Conservation (phyloP, 2,888 invertebrate species). For the Lasioglossum malachurum region DNA sequence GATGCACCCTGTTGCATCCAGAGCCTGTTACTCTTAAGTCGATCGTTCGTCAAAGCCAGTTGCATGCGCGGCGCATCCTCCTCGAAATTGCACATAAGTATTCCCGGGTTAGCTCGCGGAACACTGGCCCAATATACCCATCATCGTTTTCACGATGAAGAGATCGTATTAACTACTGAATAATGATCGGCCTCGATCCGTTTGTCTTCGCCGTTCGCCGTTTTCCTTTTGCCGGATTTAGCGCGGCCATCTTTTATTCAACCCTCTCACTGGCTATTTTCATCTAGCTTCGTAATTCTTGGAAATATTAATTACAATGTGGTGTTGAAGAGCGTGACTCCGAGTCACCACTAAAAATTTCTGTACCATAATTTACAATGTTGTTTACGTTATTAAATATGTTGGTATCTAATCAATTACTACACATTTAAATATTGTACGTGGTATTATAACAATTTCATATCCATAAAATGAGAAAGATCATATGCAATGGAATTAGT, state of each 20-base stretch:
- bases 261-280: background rate
- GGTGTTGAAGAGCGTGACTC: too few relatives aligned
- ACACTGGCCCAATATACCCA: background rate
- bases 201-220: background rate
- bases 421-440: too few relatives aligned
- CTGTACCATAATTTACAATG: too few relatives aligned
- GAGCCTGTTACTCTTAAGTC: conserved; percentile 4
- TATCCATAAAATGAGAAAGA: too few relatives aligned
- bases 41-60: conserved; percentile 23
- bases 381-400: too few relatives aligned
- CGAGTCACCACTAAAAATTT: too few relatives aligned
- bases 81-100: conserved; percentile 4
- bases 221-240: background rate
- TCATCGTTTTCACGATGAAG: background rate
- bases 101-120: background rate
- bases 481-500: too few relatives aligned
- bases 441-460: too few relatives aligned
- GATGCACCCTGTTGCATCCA: background rate
- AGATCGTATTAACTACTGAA: conserved; percentile 7
- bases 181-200: background rate
- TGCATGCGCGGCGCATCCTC: conserved; percentile 9
- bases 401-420: too few relatives aligned
- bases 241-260: background rate
- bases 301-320: too few relatives aligned
- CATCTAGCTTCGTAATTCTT: too few relatives aligned